Base-by-base conservation (phyloP, 2,888 invertebrate species). In the Dilophus febrilis region DNA sequence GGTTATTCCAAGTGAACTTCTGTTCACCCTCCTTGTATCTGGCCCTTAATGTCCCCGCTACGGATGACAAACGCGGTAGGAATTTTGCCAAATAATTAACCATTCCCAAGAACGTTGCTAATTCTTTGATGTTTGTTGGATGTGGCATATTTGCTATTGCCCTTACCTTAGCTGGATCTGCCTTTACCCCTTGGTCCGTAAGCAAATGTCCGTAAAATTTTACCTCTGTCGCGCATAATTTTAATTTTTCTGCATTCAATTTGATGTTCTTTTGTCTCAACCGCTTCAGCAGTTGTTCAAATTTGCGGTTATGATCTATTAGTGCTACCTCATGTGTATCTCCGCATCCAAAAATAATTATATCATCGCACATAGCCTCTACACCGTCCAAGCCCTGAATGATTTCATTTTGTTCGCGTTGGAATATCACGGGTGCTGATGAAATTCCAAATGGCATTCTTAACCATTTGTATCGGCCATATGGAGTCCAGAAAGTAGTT, bases 61-160 rank as follows among this genome's bases (percentile, higher is more conserved):
- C 42, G 2, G 18, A 18, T 11, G 44, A 31, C 22, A 44, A 18
- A 35, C 35, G 38, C 6, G 41, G 38, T 42, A 47, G 37, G 41
- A 47, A 46, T 17, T 36, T 43, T 22, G 28, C 16, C 12, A 42
- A 30, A 36, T 40, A 45, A 37, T 42, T 45, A n/a, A 41, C n/a
- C 51, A 53, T 50, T 4, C 50, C 53, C 22, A 53, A 41, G 19
- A 52, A 40, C 19, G 38, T 46, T 40, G 47, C 40, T 12, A 51
- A 29, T 34, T 49, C 40, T 40, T 48, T 49, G 43, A 47, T 45
- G 44, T 47, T 45, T 34, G 46, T 42, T n/a, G 50, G 48, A 13
- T 36, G 22, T 8, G 42, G 32, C 32, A 50, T 19, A 16, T 19
- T 35, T 38, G 13, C 17, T 11, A 37, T 37, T 12, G 37, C 37